Conservation (phyloP, 2,797 vertebrate species). For the Sternotherus odoratus region DNA sequence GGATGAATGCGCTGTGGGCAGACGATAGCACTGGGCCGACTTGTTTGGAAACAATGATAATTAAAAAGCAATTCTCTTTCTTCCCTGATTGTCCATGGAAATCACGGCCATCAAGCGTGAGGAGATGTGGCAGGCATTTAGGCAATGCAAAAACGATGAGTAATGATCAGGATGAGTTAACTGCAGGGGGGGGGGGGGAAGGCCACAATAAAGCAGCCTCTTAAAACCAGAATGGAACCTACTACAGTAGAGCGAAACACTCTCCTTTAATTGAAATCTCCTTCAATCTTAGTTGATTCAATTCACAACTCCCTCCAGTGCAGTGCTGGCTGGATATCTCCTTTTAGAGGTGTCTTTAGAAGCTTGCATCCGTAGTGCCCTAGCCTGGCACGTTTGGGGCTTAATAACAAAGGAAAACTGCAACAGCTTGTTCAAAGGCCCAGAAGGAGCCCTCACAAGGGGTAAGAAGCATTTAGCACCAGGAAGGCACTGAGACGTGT, state of each 20-base stretch:
- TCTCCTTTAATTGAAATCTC: not conserved
- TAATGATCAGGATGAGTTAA: not conserved
- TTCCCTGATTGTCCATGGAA: not conserved
- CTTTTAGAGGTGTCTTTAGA: rapidly evolving
- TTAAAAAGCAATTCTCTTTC: not conserved
- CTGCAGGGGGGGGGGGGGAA: not conserved
- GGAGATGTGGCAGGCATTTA: not conserved
- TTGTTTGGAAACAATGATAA: not conserved
- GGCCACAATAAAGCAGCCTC: not conserved
- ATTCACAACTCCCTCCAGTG: not conserved
- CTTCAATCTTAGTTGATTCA: not conserved
- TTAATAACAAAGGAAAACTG: not conserved
- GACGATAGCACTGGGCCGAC: not conserved
- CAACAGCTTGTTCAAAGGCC: not conserved
- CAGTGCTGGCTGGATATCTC: not conserved
- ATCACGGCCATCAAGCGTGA: not conserved
- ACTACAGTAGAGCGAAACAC: not conserved
- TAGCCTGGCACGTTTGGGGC: not conserved
- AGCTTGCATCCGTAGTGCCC: not conserved
- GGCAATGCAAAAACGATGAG: not conserved
- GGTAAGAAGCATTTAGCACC: not conserved
- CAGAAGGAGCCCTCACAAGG: not conserved
- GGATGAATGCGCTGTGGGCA: not conserved
- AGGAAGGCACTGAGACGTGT: not conserved
- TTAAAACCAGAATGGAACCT: not conserved